These are phyloP conservation scores for Cephus pulcher DNA, from an alignment of 2,888 invertebrate genomes.

Conservation along the genomic window DNA sequence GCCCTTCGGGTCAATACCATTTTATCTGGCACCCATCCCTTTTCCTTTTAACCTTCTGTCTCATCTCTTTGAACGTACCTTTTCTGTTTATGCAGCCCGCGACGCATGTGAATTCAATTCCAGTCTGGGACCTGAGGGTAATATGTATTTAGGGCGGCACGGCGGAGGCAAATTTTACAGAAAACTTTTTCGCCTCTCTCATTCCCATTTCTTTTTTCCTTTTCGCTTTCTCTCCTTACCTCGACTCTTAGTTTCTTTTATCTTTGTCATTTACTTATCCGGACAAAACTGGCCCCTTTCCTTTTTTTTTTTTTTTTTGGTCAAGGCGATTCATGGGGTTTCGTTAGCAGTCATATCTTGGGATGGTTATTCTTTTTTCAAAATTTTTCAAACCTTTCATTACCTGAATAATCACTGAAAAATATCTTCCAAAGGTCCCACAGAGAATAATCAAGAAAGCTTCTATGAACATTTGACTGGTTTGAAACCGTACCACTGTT, in stretches of 20 bases:
- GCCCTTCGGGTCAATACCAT: slow-evolving; percentile 33
- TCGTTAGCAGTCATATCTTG: background rate
- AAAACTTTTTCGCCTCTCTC: slow-evolving; percentile 1
- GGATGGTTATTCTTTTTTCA: background rate
- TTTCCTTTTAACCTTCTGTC: slow-evolving; percentile 32
- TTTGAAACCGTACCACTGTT: background rate
- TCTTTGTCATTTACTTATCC: background rate
- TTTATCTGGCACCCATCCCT: slow-evolving; percentile 36
- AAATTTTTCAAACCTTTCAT: background rate
- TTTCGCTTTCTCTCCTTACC: background rate
- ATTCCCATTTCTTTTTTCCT: background rate
- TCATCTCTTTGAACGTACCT: slow-evolving; percentile 30
- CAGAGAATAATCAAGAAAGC: background rate
- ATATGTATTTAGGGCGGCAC: slow-evolving; percentile 30
- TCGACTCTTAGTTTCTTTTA: background rate
- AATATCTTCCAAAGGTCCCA: background rate
- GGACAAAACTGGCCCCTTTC: background rate
- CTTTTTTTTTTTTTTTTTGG: too few relatives aligned
- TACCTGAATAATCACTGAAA: background rate
- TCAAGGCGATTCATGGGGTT: background rate
- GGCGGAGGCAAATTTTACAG: slow-evolving; percentile 17
- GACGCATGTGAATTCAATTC: slow-evolving; percentile 45
- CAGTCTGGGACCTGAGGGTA: slow-evolving; percentile 30
- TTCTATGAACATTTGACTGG: background rate
- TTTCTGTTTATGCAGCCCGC: slow-evolving; percentile 40